Base-by-base conservation (phyloP, 2,888 invertebrate genomes). In the Hesperia comma region DNA sequence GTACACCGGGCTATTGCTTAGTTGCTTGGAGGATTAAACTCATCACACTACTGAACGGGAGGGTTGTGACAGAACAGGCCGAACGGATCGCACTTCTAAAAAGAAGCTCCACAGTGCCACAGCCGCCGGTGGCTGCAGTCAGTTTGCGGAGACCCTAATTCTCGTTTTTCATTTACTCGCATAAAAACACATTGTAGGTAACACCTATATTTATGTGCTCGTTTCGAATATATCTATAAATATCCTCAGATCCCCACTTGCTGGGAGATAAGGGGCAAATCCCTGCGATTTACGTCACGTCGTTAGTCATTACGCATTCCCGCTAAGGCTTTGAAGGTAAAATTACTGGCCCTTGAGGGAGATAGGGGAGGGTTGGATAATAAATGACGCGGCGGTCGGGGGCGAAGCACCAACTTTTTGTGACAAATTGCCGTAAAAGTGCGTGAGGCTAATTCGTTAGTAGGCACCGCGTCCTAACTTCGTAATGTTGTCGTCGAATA, bases 391-490 rank as follows among this genome's bases (percentile, higher is more conserved):
- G 74, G 72, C 77, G 75, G 74, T 81, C 83, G 80, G 71, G 88
- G 88, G 84, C 77, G 79, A 84, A 86, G 85, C 84, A 83, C 82
- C 82, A 88, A 90, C 88, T 91, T 91, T 91, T 90, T 90, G 87
- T 92, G 91, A 90, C 91, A 92, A 90, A 91, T 91, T 90, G 84
- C 87, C 80, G 79, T 81, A 81, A 87, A 87, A 89, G 88, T 88
- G 84, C 87, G 86, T 85, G 78, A 69, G 77, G 77, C 84, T 85
- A 86, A 87, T 74, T 68, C 69, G 72, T 67, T 71, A 70, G 73
- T 71, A 72, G 66, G 71, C 71, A 70, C 64, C 60, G 64, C 41
- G 57, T 41, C 33, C 55, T 43, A 70, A 63, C 67, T 68, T 51
- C 21, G 49, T 63, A 46, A 63, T 63, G 54, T 61, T 61, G 37